phyloP scores from a whole-genome alignment of 2,113 vertebrate species.

The Beaufortia kweichowensis region DNA sequence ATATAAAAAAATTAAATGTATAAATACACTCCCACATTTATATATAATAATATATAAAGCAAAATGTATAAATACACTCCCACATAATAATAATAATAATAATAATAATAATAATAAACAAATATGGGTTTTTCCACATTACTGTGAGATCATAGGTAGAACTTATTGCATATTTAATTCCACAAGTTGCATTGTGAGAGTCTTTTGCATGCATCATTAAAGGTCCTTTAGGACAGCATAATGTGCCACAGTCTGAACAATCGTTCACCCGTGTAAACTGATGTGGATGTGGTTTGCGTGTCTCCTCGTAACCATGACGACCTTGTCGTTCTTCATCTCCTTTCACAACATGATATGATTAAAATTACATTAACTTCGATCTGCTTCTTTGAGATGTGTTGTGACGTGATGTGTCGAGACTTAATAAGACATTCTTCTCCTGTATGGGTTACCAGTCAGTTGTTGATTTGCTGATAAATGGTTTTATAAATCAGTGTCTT shows the following conservation, averaged over 20 bases:
- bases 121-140: too few relatives aligned
- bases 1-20: too few relatives aligned
- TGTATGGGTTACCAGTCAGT: not conserved
- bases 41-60: too few relatives aligned
- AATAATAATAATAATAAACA: too few relatives aligned
- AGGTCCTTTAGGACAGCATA: not conserved
- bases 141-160: too few relatives aligned
- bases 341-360: constrained; percentile 8
- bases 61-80: too few relatives aligned
- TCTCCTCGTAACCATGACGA: not conserved
- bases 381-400: constrained; percentile 21
- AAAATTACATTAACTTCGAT: not conserved
- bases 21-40: too few relatives aligned
- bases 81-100: too few relatives aligned
- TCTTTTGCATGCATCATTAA: not conserved
- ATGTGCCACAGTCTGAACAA: not conserved
- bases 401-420: not conserved
- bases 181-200: not conserved
- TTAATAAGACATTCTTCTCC: not conserved
- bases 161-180: too few relatives aligned
- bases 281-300: not conserved
- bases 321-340: constrained; percentile 10
- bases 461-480: too few relatives aligned
- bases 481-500: not conserved
- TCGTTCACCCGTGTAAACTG: not conserved